Conservation (phyloP, 2,888 invertebrate species). For the Amblyjoppa fuscipennis region DNA sequence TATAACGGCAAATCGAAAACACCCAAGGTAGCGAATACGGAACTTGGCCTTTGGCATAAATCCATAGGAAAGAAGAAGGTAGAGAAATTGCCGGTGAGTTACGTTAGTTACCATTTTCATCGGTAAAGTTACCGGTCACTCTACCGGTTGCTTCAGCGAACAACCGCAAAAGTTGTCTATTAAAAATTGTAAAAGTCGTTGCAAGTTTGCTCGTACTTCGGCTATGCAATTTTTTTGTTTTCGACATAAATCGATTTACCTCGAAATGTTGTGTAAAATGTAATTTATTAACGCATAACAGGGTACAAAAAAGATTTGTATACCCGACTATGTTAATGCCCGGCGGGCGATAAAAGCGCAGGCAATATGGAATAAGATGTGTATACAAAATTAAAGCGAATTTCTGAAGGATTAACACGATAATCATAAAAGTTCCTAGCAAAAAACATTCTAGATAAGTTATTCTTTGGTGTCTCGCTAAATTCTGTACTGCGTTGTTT, state of each 20-base stretch:
- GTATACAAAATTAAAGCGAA: slow-evolving; percentile 20
- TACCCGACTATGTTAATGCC: background rate
- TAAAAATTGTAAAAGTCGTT: background rate
- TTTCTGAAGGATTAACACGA: background rate
- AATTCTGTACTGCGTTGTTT: background rate
- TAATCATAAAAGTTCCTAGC: background rate
- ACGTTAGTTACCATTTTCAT: no score
- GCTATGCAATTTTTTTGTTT: background rate
- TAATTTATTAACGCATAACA: slow-evolving; percentile 44
- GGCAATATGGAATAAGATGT: background rate
- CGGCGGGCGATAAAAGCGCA: background rate
- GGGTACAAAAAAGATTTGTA: slow-evolving; percentile 1
- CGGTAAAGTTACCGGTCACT: no score
- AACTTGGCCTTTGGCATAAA: no score
- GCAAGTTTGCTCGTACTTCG: no score
- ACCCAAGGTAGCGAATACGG: no score
- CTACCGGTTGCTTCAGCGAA: no score
- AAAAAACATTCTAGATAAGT: slow-evolving; percentile 2
- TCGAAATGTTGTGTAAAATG: slow-evolving; percentile 33
- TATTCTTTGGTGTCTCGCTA: slow-evolving; percentile 27
- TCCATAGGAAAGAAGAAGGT: no score
- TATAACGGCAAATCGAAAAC: no score
- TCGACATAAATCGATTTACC: background rate
- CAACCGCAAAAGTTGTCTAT: no score
- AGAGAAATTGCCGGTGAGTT: no score